phyloP scores from a whole-genome alignment of 2,113 vertebrate genomes.

The Elephas maximus region DNA sequence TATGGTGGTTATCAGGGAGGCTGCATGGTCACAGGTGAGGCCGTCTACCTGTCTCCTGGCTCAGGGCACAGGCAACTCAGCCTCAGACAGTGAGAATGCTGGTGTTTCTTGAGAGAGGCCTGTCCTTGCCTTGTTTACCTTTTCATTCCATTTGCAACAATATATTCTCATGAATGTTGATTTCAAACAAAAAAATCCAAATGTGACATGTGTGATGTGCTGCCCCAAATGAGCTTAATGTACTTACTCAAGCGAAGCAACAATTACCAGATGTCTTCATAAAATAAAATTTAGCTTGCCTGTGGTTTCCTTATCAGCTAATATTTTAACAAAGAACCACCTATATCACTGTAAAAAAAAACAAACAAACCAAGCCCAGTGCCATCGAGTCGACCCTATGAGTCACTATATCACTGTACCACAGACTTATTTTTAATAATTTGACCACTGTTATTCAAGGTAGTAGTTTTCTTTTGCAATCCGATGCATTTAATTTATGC shows the following conservation, averaged over 20 bases:
- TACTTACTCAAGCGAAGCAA: not conserved
- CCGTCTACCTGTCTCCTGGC: not conserved
- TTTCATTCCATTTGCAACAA: not conserved
- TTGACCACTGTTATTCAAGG: not conserved
- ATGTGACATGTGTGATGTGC: not conserved
- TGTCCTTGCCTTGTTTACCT: not conserved
- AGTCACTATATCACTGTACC: not conserved
- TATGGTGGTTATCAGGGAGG: not conserved
- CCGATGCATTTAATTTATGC: not conserved
- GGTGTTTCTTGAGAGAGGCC: not conserved
- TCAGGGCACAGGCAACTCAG: not conserved
- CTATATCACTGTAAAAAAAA: not conserved
- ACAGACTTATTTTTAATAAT: not conserved
- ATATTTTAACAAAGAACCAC: not conserved
- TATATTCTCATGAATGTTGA: not conserved
- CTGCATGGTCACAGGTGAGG: rapidly evolving
- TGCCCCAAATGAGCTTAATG: not conserved
- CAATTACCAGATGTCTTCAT: not conserved
- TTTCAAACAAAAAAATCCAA: not conserved
- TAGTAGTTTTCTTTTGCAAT: not conserved
- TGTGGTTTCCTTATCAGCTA: not conserved
- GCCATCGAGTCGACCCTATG: no score
- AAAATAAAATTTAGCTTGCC: not conserved
- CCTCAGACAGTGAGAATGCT: not conserved
- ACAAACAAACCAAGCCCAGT: no score